phyloP scores from a whole-genome alignment of 1,140 invertebrate genomes.

The Drosophila sproati region DNA sequence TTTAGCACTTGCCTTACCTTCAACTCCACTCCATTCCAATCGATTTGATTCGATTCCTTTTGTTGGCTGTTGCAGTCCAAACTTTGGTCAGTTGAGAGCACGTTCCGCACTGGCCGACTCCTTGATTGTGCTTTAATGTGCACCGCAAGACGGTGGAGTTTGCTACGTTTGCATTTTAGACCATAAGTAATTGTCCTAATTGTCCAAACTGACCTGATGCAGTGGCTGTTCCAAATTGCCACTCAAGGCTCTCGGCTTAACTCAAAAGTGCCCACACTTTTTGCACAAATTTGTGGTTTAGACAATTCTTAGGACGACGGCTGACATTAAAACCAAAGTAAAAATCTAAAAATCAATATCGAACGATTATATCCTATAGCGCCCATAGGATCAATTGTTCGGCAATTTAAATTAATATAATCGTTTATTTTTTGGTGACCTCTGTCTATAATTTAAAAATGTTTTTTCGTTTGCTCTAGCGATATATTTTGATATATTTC shows the following conservation, averaged over 20 bases:
- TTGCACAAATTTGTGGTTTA: slow-evolving; percentile 2
- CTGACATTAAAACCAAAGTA: not conserved
- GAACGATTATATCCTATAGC: no score
- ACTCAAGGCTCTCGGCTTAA: slow-evolving; percentile 22
- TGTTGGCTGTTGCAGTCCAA: slow-evolving; percentile 8
- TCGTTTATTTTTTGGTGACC: no score
- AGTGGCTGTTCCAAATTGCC: slow-evolving; percentile 12
- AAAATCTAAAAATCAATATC: no score
- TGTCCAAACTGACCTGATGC: slow-evolving; percentile 5
- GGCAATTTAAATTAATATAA: no score
- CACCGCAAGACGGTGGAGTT: slow-evolving; percentile 16
- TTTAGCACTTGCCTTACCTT: slow-evolving; percentile 32
- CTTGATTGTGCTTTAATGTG: slow-evolving; percentile 41
- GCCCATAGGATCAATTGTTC: no score
- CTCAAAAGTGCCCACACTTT: not conserved
- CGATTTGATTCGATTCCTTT: not conserved
- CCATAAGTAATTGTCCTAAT: slow-evolving; percentile 34
- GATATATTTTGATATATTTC: no score
- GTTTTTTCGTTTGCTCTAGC: no score
- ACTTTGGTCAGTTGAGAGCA: slow-evolving; percentile 28
- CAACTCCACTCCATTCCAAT: not conserved
- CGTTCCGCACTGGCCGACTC: slow-evolving; percentile 20
- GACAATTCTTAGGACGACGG: not conserved
- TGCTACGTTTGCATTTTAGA: slow-evolving; percentile 10
- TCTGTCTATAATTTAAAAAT: no score